Base-by-base conservation (phyloP, 92 coral and sea anemone species). In the Diadumene lineata region DNA sequence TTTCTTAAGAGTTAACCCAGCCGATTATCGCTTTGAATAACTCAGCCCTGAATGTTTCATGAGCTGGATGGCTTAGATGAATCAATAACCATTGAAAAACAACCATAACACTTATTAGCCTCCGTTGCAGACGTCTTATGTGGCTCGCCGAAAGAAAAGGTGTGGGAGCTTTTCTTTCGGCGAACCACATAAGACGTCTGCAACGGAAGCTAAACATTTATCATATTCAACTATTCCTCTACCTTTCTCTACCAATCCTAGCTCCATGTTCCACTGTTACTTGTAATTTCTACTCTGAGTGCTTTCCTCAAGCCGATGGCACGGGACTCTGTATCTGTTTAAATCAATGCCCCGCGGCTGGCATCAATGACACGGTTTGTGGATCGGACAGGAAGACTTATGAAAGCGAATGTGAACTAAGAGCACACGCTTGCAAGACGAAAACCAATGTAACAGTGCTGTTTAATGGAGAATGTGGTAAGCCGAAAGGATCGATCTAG, bases 301-400 rank as follows among this genome's bases (percentile, higher is more conserved):
- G 98, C 61, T 89, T 88, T 48, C 85, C 90, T 65, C 82, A 89
- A 17, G 81, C 92, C 13, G 73, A 84, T 81, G 97, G 93, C 24
- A 86, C 78, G 25, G 90, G 97, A 8, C 79, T 79, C 33, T 94
- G 98, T 66, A 80, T 89, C 69, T 94, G 98, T 62, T 84, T 82
- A 22, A 87, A 68, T 23, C 63, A 84, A 75, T 84, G 93, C n/a
- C 50, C 85, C 31, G 72, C 87, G 34, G 84, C 79, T 13, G 68
- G 87, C 15, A 87, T 79, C 8, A 69, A 86, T 29, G 82, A 91
- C 16, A 86, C 93, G 9, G 97, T 94, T 25, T 94, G 98, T 73
- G 98, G 98, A 26, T 88, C 92, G 56, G 83, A 94, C 71, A 90
- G 88, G 1, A 91, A 86, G 84, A 92, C 98, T 0, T 94, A 94